A percentile compares a stretch with the other conserved stretches of the same genome.
Evolutionary conservation across 53 echinoderm and acorn worm species (phyloP).

Genomic region (Zoroaster sp.): DNA sequence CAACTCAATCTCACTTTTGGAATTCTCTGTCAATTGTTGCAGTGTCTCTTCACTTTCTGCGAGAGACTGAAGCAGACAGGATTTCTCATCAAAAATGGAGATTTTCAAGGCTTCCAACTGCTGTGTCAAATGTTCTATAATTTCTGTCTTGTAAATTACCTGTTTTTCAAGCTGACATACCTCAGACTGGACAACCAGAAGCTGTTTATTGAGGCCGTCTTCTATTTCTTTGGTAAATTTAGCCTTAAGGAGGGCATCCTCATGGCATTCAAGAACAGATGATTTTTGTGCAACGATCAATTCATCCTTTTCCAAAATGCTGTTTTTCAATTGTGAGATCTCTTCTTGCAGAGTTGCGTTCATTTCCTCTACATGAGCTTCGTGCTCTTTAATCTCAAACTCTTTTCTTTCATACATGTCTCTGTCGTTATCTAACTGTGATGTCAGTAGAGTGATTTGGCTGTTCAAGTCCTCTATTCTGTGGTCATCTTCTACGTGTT

Average conservation of each 20-base stretch:
- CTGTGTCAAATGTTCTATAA: conserved; percentile 47
- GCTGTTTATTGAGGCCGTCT: conserved; percentile 8
- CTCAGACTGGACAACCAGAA: neutral
- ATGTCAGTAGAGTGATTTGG: conserved; percentile 22
- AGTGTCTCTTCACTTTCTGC: conserved; percentile 46
- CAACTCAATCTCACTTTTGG: conserved; percentile 19
- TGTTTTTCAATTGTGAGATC: conserved; percentile 30
- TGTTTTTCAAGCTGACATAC: neutral
- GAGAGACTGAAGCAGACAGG: conserved; percentile 12
- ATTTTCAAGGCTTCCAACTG: conserved; percentile 47
- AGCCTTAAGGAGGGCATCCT: neutral
- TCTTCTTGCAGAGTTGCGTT: conserved; percentile 54
- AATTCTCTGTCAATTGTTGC: conserved; percentile 14
- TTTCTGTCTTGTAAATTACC: neutral
- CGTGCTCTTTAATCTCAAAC: conserved; percentile 15
- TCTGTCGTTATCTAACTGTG: conserved; percentile 37
- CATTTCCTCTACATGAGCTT: conserved; percentile 36
- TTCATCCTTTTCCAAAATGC: conserved; percentile 22
- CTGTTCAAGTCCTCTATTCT: conserved; percentile 13
- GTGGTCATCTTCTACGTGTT: conserved; percentile 44
- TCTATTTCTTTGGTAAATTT: neutral
- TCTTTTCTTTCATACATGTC: conserved; percentile 38
- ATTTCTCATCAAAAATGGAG: conserved; percentile 31
- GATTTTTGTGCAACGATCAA: neutral
- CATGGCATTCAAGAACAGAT: neutral